Percentiles rank a stretch among this genome's conserved stretches.
Conservation (phyloP, 2,888 invertebrate genomes). For the Horisme vitalbata region DNA sequence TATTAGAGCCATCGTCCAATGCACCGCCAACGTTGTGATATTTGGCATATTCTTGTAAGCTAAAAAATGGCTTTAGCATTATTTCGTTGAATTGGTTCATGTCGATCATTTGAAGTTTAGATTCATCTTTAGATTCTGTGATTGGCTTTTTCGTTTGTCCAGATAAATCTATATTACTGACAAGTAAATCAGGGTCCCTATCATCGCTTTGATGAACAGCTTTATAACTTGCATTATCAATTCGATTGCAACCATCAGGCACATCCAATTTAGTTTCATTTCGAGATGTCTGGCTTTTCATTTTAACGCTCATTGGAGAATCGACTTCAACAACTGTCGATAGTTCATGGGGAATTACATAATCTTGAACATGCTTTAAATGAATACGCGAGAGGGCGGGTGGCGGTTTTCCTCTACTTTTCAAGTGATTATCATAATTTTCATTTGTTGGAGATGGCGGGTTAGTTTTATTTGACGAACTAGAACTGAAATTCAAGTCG, state of each 20-base stretch:
- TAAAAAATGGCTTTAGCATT: slow-evolving; percentile 75
- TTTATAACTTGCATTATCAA: slow-evolving; percentile 25
- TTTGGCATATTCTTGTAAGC: slow-evolving; percentile 75
- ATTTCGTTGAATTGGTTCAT: slow-evolving; percentile 73
- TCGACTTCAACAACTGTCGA: slow-evolving; percentile 88
- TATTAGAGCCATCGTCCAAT: slow-evolving; percentile 66
- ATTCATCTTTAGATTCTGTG: slow-evolving; percentile 54
- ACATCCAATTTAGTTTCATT: slow-evolving; percentile 42
- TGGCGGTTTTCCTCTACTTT: slow-evolving; percentile 62
- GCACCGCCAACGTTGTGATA: slow-evolving; percentile 66
- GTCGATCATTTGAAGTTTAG: slow-evolving; percentile 73
- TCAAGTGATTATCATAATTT: slow-evolving; percentile 35
- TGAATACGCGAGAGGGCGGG: slow-evolving; percentile 66
- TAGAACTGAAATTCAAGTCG: slow-evolving; percentile 22
- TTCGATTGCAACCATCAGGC: slow-evolving; percentile 35
- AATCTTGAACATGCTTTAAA: slow-evolving; percentile 60
- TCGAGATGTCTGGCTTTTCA: slow-evolving; percentile 56
- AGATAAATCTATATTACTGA: slow-evolving; percentile 40
- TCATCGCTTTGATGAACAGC: slow-evolving; percentile 20
- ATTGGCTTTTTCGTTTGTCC: slow-evolving; percentile 37
- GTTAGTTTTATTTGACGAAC: slow-evolving; percentile 27
- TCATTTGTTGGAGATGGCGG: slow-evolving; percentile 30
- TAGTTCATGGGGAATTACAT: slow-evolving; percentile 81
- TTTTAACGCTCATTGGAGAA: slow-evolving; percentile 83
- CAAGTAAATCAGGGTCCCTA: slow-evolving; percentile 50